Conservation (phyloP, 2,797 vertebrate genomes). For the Lithobates sylvaticus region DNA sequence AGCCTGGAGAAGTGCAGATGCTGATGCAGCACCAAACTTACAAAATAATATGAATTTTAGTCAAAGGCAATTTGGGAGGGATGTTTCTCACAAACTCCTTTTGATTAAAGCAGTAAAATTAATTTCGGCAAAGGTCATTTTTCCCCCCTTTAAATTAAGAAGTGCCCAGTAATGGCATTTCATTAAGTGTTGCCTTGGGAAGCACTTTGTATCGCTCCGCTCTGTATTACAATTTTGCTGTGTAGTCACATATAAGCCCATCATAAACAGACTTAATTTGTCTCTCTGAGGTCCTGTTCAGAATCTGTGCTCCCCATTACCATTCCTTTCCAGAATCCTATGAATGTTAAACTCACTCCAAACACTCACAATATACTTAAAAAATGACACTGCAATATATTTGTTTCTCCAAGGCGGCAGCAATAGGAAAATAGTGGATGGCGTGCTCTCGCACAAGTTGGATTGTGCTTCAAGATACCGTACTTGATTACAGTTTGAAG, state of each 20-base stretch:
- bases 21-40: slow-evolving; percentile 47
- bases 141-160: slow-evolving; percentile 68
- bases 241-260: slow-evolving; percentile 21
- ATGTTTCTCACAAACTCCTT: slow-evolving; percentile 54
- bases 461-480: slow-evolving; percentile 40
- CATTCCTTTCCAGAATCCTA: slow-evolving; percentile 56
- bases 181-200: slow-evolving; percentile 58
- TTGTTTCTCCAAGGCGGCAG: slow-evolving; percentile 22
- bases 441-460: slow-evolving; percentile 9
- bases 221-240: slow-evolving; percentile 57
- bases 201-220: slow-evolving; percentile 59
- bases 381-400: slow-evolving; percentile 37
- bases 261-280: slow-evolving; percentile 57
- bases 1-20: slow-evolving; percentile 23
- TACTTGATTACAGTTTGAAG: slow-evolving; percentile 33
- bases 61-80: slow-evolving; percentile 43
- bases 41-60: slow-evolving; percentile 63
- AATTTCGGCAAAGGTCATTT: slow-evolving; percentile 69
- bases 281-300: slow-evolving; percentile 40
- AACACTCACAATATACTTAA: slow-evolving; percentile 31
- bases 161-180: slow-evolving; percentile 65
- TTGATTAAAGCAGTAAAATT: slow-evolving; percentile 68
- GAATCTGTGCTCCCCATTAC: slow-evolving; percentile 34
- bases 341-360: slow-evolving; percentile 53
- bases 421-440: slow-evolving; percentile 32